Conservation (phyloP, 2,888 invertebrate genomes). For the Glyphotaelius pellucidus region DNA sequence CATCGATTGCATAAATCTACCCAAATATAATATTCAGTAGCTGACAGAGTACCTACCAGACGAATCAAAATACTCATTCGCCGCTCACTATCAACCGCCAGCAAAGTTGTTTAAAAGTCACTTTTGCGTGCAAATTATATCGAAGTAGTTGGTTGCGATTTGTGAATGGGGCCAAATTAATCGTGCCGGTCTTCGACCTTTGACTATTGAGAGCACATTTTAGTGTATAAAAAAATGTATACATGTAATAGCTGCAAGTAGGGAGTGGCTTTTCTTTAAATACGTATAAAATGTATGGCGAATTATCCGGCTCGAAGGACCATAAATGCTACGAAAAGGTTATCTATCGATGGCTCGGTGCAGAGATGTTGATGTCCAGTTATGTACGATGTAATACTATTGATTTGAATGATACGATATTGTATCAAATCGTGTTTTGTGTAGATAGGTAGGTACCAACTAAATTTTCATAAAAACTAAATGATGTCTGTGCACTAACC, state of each 20-base stretch:
- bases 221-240: not conserved
- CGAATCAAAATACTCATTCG: not conserved
- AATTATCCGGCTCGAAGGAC: slow-evolving; percentile 2
- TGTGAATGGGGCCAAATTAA: not conserved
- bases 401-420: not conserved
- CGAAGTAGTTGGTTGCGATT: not conserved
- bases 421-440: too few species aligned
- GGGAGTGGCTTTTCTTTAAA: not conserved
- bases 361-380: not conserved
- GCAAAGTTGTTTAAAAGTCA: not conserved
- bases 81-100: not conserved
- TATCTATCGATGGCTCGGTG: not conserved
- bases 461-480: too few species aligned
- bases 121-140: not conserved
- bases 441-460: too few species aligned
- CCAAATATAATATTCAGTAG: not conserved
- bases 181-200: not conserved
- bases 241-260: not conserved
- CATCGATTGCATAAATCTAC: not conserved
- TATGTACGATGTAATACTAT: not conserved
- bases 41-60: not conserved
- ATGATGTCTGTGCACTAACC: not conserved
- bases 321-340: not conserved
- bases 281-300: not conserved
- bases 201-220: not conserved